A percentile compares a stretch with the other conserved stretches of the same genome.
Evolutionary conservation across 1,140 invertebrate species (phyloP).

Genomic region (Drosophila albomicans): DNA sequence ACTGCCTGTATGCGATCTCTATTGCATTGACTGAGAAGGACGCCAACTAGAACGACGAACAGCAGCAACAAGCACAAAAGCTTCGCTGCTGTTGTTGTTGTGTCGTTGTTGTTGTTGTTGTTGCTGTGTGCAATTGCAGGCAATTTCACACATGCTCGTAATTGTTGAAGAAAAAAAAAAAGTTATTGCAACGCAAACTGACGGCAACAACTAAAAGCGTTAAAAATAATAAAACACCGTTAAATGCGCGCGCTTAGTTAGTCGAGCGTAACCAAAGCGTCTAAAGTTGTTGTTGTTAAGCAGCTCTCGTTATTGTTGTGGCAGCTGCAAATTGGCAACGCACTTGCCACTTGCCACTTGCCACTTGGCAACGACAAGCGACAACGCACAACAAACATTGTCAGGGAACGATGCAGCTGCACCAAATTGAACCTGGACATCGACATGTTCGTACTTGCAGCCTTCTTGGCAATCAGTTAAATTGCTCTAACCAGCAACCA

Average conservation of each 20-base stretch:
- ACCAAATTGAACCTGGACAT: background rate
- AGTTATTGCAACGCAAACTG: constrained; percentile 13
- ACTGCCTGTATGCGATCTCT: no score
- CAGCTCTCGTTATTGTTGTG: constrained; percentile 28
- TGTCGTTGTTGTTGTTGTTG: background rate
- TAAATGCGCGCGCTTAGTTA: constrained; percentile 46
- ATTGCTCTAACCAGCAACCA: background rate
- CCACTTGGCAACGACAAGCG: constrained; percentile 39
- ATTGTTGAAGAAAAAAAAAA: constrained; percentile 22
- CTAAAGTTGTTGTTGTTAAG: constrained; percentile 20
- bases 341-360: constrained; percentile 5
- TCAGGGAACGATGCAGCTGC: background rate
- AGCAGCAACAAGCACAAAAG: constrained; percentile 12
- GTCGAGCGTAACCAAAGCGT: constrained; percentile 39
- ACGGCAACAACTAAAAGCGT: constrained; percentile 19
- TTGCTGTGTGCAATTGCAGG: constrained; percentile 35
- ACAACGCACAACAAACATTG: constrained; percentile 12
- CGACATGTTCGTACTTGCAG: background rate
- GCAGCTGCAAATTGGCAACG: constrained; percentile 17
- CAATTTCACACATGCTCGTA: constrained; percentile 45
- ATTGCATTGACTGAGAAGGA: constrained; percentile 3
- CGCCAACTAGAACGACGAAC: constrained; percentile 7
- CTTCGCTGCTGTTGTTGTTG: no score
- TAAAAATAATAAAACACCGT: constrained; percentile 54
- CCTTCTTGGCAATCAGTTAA: constrained; percentile 1